A percentile compares a stretch with the other conserved stretches of the same genome.
phyloP scores from a whole-genome alignment of 2,888 invertebrate genomes.

The Bhutanitis thaidina region DNA sequence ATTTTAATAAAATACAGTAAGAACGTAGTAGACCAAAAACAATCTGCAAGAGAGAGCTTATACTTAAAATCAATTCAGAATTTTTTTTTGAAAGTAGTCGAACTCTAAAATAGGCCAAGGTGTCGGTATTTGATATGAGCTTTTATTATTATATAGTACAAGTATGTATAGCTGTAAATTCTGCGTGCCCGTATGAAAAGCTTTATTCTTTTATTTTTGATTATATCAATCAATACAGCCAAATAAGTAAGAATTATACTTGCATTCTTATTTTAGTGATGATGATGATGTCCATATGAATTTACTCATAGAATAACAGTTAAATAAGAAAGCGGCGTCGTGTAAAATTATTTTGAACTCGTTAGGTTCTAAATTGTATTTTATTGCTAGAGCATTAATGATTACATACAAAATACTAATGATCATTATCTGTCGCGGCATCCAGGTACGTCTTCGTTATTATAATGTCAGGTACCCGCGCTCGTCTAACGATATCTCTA shows the following conservation, averaged over 20 bases:
- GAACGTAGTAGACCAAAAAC: too few species aligned
- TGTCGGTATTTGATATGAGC: slow-evolving; percentile 2
- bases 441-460: slow-evolving; percentile 12
- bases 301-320: slow-evolving; percentile 1
- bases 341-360: not conserved
- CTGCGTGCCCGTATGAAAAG: not conserved
- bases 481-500: slow-evolving; percentile 7
- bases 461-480: slow-evolving; percentile 8
- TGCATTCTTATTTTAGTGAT: not conserved
- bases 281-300: not conserved
- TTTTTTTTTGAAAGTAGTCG: not conserved
- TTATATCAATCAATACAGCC: not conserved
- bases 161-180: slow-evolving; percentile 2
- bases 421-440: not conserved
- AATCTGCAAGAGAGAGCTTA: too few species aligned
- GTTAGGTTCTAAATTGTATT: not conserved
- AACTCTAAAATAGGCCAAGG: not conserved
- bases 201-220: not conserved
- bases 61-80: too few species aligned
- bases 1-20: too few species aligned
- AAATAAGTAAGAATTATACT: slow-evolving; percentile 3
- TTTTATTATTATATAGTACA: not conserved
- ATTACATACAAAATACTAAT: slow-evolving; percentile 10
- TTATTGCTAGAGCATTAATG: slow-evolving; percentile 12
- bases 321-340: not conserved